These are phyloP conservation scores for Corythoichthys haematopterus DNA, from an alignment of 2,113 vertebrate species.

Conservation along the genomic window DNA sequence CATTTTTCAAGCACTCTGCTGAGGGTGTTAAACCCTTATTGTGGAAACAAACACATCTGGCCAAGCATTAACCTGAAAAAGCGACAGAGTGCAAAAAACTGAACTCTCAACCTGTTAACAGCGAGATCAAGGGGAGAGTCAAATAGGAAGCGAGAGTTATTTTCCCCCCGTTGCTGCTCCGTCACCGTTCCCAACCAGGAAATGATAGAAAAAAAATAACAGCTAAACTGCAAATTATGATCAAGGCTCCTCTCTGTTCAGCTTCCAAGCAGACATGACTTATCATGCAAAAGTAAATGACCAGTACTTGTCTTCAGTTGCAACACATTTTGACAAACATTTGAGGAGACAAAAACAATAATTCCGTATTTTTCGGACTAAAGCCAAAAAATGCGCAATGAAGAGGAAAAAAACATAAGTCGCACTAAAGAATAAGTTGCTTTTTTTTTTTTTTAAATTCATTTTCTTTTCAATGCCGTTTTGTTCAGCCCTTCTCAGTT, in stretches of 20 bases:
- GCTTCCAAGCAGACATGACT: constrained; percentile 52
- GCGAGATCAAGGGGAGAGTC: constrained; percentile 24
- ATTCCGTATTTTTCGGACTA: no score
- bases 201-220: constrained; percentile 55
- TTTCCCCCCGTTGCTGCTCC: constrained; percentile 26
- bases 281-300: constrained; percentile 49
- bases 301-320: constrained; percentile 54
- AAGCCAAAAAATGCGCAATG: no score
- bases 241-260: constrained; percentile 50
- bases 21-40: constrained; percentile 67
- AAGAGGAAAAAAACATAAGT: no score
- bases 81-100: constrained; percentile 72
- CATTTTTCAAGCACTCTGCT: constrained; percentile 67
- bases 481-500: no score
- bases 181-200: constrained; percentile 60
- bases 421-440: no score
- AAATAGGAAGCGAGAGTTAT: constrained; percentile 25
- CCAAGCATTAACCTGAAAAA: constrained; percentile 75
- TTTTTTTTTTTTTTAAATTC: no score
- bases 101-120: constrained; percentile 59
- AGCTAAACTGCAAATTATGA: constrained; percentile 65
- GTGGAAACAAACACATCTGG: constrained; percentile 72
- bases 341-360: constrained; percentile 56
- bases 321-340: constrained; percentile 59
- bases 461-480: no score